A percentile compares a stretch with the other conserved stretches of the same genome.
These are phyloP conservation scores for Phortica magna DNA, from an alignment of 2,888 invertebrate genomes.

Conservation along the genomic window DNA sequence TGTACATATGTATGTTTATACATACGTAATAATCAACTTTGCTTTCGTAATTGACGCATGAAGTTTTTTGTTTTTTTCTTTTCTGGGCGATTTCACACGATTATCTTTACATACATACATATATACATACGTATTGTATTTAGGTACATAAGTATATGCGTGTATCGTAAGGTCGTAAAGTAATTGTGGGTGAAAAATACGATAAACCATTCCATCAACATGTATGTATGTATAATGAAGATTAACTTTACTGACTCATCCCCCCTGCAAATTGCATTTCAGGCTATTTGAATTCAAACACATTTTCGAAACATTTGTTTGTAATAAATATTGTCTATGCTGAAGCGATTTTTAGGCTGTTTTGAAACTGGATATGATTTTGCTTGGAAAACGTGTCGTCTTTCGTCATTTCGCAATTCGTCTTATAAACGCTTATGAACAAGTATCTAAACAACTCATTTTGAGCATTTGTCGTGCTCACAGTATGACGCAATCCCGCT, in stretches of 20 bases:
- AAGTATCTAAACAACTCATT: background rate
- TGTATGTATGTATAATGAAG: no score
- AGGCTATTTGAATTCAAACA: background rate
- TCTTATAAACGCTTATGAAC: background rate
- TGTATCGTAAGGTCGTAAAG: no score
- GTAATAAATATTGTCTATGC: conserved; percentile 20
- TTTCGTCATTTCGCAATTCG: conserved; percentile 16
- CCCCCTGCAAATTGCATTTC: no score
- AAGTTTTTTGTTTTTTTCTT: background rate
- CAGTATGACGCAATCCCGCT: conserved; percentile 22
- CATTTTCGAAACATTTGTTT: conserved; percentile 24
- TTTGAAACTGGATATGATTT: conserved; percentile 17
- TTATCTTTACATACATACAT: background rate
- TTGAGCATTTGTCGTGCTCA: background rate
- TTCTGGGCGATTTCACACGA: conserved; percentile 17
- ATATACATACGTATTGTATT: no score
- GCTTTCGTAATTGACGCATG: conserved; percentile 6
- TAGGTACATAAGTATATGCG: no score
- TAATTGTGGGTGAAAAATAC: no score
- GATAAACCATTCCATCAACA: no score
- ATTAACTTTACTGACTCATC: no score
- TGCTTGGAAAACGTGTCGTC: background rate
- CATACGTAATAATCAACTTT: conserved; percentile 9
- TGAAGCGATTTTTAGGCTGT: conserved; percentile 3
- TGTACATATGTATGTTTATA: no score